phyloP scores from a whole-genome alignment of 2,888 invertebrate genomes.

The Phengaris alcon region DNA sequence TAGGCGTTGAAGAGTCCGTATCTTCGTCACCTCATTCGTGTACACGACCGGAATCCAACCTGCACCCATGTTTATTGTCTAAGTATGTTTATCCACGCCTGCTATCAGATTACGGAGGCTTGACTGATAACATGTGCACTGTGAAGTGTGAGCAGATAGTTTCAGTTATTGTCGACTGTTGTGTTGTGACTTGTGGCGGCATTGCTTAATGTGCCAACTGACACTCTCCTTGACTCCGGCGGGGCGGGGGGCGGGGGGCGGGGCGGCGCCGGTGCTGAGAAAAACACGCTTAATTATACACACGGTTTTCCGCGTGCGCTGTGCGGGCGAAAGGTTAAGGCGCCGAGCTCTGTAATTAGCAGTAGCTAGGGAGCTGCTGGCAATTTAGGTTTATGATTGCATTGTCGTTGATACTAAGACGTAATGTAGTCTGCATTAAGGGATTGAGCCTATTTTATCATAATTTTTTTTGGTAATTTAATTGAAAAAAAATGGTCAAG shows the following conservation, averaged over 20 bases:
- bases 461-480: too few relatives aligned
- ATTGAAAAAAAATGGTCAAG: too few relatives aligned
- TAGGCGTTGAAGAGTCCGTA: too few relatives aligned
- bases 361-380: neutral
- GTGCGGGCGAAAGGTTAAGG: constrained; percentile 38
- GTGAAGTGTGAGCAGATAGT: neutral
- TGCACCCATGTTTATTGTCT: too few relatives aligned
- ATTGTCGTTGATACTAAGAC: neutral
- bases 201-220: constrained; percentile 15
- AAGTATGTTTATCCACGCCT: too few relatives aligned
- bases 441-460: too few relatives aligned
- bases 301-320: constrained; percentile 35
- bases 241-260: too few relatives aligned
- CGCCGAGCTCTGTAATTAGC: constrained; percentile 22
- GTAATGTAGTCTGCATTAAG: neutral
- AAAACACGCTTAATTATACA: constrained; percentile 39
- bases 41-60: too few relatives aligned
- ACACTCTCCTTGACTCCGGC: constrained; percentile 38
- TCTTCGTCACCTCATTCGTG: too few relatives aligned
- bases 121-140: too few relatives aligned
- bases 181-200: constrained; percentile 10
- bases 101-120: too few relatives aligned
- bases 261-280: constrained; percentile 31
- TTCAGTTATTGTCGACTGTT: neutral
- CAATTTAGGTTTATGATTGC: too few relatives aligned